Conservation (phyloP, 2,888 invertebrate species). For the Drosophila parthenogenetica region DNA sequence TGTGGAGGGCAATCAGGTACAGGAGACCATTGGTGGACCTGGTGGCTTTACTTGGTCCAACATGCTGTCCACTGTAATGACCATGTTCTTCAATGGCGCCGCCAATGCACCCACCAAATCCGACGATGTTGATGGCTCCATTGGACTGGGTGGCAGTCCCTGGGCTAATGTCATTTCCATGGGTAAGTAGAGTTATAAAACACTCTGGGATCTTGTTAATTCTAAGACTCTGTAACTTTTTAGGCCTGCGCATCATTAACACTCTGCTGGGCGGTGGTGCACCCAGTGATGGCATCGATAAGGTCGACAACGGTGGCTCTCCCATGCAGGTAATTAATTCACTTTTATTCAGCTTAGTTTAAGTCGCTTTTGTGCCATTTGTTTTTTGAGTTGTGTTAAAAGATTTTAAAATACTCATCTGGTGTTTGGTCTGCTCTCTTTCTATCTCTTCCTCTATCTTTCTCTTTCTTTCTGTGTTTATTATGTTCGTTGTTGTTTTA, state of each 20-base stretch:
- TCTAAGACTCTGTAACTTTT: not conserved
- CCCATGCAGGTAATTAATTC: slow-evolving; percentile 92
- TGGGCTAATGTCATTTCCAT: slow-evolving; percentile 95
- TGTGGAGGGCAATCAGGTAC: slow-evolving; percentile 90
- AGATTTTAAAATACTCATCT: slow-evolving; percentile 53
- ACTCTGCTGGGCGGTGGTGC: slow-evolving; percentile 92
- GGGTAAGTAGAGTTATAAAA: slow-evolving; percentile 83
- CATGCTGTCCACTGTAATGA: slow-evolving; percentile 94
- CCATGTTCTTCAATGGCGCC: slow-evolving; percentile 92
- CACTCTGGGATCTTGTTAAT: not conserved
- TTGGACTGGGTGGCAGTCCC: slow-evolving; percentile 90
- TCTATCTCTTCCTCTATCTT: not conserved
- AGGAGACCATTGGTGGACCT: slow-evolving; percentile 86
- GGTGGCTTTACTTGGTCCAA: slow-evolving; percentile 96
- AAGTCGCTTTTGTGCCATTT: slow-evolving; percentile 73
- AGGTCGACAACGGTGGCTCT: slow-evolving; percentile 94
- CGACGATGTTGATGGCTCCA: slow-evolving; percentile 89
- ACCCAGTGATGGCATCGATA: slow-evolving; percentile 93
- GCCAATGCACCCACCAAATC: slow-evolving; percentile 90
- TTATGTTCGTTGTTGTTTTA: slow-evolving; percentile 43
- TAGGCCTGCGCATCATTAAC: slow-evolving; percentile 92
- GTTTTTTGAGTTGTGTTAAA: slow-evolving; percentile 36
- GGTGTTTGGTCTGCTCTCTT: slow-evolving; percentile 56
- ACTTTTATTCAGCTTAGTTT: not conserved
- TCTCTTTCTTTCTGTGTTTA: slow-evolving; percentile 30